A percentile compares a stretch with the other conserved stretches of the same genome.
These are phyloP conservation scores for Gymnoscelis rufifasciata DNA, from an alignment of 2,888 invertebrate species.

Conservation along the genomic window DNA sequence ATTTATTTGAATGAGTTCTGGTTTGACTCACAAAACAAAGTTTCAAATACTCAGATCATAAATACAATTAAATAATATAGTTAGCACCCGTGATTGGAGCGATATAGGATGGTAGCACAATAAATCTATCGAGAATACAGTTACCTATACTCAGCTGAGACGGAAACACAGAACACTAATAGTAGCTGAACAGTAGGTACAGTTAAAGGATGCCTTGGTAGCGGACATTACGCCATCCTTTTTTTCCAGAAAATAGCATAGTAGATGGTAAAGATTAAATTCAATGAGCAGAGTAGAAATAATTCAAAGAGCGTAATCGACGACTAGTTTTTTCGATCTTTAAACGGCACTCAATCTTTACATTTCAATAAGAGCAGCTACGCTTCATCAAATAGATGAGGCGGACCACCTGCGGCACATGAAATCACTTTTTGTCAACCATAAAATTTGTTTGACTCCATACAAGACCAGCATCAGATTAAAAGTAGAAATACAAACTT, in stretches of 20 bases:
- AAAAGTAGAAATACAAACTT: constrained; percentile 19
- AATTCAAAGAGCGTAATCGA: background rate
- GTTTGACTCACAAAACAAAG: no score
- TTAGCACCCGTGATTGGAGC: no score
- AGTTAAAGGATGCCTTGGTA: constrained; percentile 1
- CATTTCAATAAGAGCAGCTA: constrained; percentile 11
- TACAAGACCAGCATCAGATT: constrained; percentile 16
- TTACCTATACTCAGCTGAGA: no score
- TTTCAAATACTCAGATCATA: no score
- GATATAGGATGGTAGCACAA: no score
- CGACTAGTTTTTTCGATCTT: constrained; percentile 1
- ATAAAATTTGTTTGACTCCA: constrained; percentile 15
- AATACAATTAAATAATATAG: no score
- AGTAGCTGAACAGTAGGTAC: background rate
- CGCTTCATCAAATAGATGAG: constrained; percentile 21
- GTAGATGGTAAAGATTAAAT: no score
- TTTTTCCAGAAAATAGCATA: background rate
- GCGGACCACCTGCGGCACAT: constrained; percentile 19
- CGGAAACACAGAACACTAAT: background rate
- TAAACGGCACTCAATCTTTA: constrained; percentile 4
- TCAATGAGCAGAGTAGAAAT: no score
- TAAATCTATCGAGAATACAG: background rate
- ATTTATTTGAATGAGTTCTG: no score
- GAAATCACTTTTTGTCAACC: constrained; percentile 13
- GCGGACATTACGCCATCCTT: background rate